Evolutionary conservation across 2,113 vertebrate genomes (phyloP), one percentile per base, ranked within the genome.

Genomic region (Zosterops japonicus): DNA sequence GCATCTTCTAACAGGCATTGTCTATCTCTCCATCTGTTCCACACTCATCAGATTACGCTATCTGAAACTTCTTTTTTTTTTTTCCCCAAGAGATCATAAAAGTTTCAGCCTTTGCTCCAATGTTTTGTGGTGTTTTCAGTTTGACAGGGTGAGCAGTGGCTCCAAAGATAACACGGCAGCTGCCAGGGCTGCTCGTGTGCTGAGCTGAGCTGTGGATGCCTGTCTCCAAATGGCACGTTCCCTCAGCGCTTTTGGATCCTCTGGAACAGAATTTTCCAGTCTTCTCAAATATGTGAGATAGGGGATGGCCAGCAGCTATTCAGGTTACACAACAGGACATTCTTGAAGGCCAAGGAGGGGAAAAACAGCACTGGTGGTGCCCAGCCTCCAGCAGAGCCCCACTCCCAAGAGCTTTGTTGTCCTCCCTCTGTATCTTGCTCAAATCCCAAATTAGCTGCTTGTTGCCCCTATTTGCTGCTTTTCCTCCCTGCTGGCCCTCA

Each of bases 81-180:
- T 8, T 8, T 76, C 84, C 82, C 44, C 83, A 92, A 96, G 92
- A 96, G 90, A 95, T 95, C 93, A 49, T 97, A 96, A 97, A 97
- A 92, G 86, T 93, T 96, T 96, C 96, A 94, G 85, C 76, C 19
- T 96, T 93, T 64, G 65, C 88, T 97, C 83, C 29, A 87, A 65
- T 79, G 80, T 96, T 96, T 89, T 87, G 94, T 78, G 39, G 6
- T 94, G 93, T 92, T 96, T 95, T 94, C 70, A 24, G 56, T 96
- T 92, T 90, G 86, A 91, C 77, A 88, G 75, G 35, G 85, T 8
- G 50, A 81, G 87, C 93, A 87, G 79, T 29, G 70, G 78, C 77
- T 96, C 91, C 94, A 96, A 97, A 97, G 95, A 97, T 88, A 97
- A 96, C 92, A 94, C 8, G 0, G 75, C 93, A 89, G 91, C 90